A percentile compares a stretch with the other conserved stretches of the same genome.
These are phyloP conservation scores for Amazona vittata DNA, from an alignment of 2,113 vertebrate genomes.

Conservation along the genomic window DNA sequence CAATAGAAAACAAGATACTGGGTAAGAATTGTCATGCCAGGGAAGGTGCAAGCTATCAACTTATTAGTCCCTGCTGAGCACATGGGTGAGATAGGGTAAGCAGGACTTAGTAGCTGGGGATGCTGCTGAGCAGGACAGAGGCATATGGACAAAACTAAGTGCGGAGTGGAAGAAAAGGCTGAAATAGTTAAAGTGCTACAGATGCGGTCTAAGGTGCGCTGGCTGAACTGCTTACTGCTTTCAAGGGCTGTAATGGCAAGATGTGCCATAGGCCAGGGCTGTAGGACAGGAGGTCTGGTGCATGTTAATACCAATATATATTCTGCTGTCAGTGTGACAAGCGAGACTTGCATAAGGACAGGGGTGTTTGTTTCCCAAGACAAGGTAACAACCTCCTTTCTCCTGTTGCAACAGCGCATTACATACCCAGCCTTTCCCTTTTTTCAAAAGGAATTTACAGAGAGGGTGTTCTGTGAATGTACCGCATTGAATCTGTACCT, in stretches of 20 bases:
- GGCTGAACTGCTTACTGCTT: background rate
- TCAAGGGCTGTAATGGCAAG: background rate
- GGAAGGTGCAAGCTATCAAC: background rate
- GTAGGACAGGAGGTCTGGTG: background rate
- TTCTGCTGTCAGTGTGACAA: background rate
- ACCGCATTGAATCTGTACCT: background rate
- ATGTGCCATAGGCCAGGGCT: background rate
- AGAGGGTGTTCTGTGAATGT: background rate
- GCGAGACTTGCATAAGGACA: background rate
- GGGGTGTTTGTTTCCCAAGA: background rate
- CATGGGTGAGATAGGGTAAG: background rate
- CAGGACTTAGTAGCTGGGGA: background rate
- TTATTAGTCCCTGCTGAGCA: background rate
- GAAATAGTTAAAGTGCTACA: background rate
- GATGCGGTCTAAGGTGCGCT: background rate
- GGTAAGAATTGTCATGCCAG: background rate
- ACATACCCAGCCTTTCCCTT: background rate
- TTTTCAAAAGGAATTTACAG: background rate
- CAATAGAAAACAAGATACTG: background rate
- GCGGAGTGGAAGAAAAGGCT: background rate
- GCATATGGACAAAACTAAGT: background rate
- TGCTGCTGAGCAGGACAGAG: background rate
- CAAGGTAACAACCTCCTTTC: background rate
- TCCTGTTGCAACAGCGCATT: background rate
- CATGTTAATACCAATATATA: background rate